Percentiles rank a stretch among this genome's conserved stretches.
Evolutionary conservation across 2,888 invertebrate genomes (phyloP).

Genomic region (Lamproptera curius): DNA sequence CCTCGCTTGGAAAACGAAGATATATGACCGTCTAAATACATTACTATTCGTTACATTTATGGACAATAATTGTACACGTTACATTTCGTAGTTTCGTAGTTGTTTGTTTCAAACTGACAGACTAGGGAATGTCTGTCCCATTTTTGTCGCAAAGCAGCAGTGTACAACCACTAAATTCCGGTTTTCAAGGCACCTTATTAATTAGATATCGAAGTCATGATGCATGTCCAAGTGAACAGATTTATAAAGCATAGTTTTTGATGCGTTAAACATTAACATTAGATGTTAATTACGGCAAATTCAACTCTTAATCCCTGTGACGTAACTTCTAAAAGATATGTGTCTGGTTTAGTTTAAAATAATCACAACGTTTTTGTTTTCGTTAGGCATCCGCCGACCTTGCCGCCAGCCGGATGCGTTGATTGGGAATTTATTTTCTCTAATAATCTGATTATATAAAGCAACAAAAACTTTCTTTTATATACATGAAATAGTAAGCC

Average conservation of each 20-base stretch:
- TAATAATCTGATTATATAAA: neutral
- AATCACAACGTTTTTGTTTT: conserved; percentile 10
- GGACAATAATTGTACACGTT: neutral
- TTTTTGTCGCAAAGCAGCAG: too few relatives aligned
- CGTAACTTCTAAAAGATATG: conserved; percentile 4
- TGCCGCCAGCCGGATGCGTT: neutral
- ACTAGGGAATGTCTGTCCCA: too few relatives aligned
- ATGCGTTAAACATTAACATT: too few relatives aligned
- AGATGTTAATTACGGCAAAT: neutral
- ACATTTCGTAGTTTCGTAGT: neutral
- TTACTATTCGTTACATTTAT: neutral
- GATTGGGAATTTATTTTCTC: neutral
- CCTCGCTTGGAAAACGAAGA: conserved; percentile 9
- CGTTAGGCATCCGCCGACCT: conserved; percentile 8
- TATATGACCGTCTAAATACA: neutral
- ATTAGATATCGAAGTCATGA: too few relatives aligned
- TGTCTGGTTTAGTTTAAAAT: neutral
- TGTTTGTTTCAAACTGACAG: neutral
- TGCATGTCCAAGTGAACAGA: too few relatives aligned
- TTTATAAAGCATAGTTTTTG: too few relatives aligned
- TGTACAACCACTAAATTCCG: neutral
- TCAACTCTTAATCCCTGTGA: neutral
- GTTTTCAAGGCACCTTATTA: neutral
- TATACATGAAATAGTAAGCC: neutral
- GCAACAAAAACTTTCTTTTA: neutral